A percentile compares a stretch with the other conserved stretches of the same genome.
phyloP scores from a whole-genome alignment of 2,888 invertebrate species.

The Timandra comae region DNA sequence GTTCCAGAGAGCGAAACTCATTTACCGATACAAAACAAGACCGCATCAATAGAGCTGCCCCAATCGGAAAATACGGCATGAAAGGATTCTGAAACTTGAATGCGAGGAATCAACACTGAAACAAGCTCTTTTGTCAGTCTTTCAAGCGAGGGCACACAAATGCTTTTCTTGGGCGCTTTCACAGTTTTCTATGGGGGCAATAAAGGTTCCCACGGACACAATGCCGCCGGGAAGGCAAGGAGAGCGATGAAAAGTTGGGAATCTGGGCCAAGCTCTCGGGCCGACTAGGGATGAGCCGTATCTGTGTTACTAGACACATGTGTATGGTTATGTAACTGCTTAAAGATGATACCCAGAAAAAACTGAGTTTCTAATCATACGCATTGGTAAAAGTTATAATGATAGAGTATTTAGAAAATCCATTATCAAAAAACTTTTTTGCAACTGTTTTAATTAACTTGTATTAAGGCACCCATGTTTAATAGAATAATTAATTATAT shows the following conservation, averaged over 20 bases:
- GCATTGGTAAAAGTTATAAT: too few species aligned
- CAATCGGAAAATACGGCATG: constrained; percentile 62
- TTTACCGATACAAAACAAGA: constrained; percentile 70
- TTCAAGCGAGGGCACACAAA: constrained; percentile 65
- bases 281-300: constrained; percentile 44
- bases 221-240: constrained; percentile 63
- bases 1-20: constrained; percentile 63
- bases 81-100: constrained; percentile 35
- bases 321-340: too few species aligned
- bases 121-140: constrained; percentile 56
- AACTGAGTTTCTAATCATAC: too few species aligned
- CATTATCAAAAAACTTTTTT: too few species aligned
- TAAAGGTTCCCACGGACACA: constrained; percentile 76
- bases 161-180: constrained; percentile 73
- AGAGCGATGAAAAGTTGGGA: constrained; percentile 72
- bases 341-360: too few species aligned
- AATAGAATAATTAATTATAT: too few species aligned
- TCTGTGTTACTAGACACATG: constrained; percentile 1
- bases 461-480: too few species aligned
- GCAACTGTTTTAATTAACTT: too few species aligned
- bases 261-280: constrained; percentile 69
- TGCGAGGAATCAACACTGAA: constrained; percentile 48
- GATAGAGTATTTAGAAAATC: too few species aligned
- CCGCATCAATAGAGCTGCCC: constrained; percentile 47
- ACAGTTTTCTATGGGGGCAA: constrained; percentile 73